A percentile compares a stretch with the other conserved stretches of the same genome.
These are phyloP conservation scores for Drosophila dunni DNA, from an alignment of 1,140 invertebrate species.

Conservation along the genomic window DNA sequence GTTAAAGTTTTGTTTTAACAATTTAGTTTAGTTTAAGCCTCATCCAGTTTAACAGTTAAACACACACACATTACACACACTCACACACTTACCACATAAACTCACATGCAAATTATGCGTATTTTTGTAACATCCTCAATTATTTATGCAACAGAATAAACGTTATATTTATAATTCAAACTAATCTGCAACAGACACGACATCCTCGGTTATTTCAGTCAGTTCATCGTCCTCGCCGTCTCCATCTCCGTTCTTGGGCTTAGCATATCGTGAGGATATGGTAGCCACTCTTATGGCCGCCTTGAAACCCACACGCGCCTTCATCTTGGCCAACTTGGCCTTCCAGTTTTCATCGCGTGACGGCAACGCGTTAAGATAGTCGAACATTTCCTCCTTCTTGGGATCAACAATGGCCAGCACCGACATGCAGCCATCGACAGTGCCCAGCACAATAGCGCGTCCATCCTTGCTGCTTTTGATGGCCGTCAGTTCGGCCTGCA, in stretches of 20 bases:
- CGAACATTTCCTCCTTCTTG: slow-evolving; percentile 87
- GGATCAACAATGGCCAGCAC: slow-evolving; percentile 96
- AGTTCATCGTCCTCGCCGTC: slow-evolving; percentile 70
- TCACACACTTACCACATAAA: slow-evolving; percentile 17
- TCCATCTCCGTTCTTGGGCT: slow-evolving; percentile 51
- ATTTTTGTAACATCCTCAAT: slow-evolving; percentile 68
- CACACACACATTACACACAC: slow-evolving; percentile 12
- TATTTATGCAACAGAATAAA: slow-evolving; percentile 75
- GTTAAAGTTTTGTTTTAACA: slow-evolving; percentile 56
- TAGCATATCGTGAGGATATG: slow-evolving; percentile 76
- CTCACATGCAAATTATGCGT: slow-evolving; percentile 34
- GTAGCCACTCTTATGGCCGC: slow-evolving; percentile 86
- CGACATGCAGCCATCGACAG: slow-evolving; percentile 96
- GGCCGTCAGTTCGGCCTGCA: slow-evolving; percentile 95
- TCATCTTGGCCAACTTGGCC: slow-evolving; percentile 88
- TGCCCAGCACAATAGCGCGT: slow-evolving; percentile 92
- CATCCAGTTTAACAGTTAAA: slow-evolving; percentile 48
- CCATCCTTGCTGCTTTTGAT: slow-evolving; percentile 94
- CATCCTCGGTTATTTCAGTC: slow-evolving; percentile 70
- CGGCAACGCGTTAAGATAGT: slow-evolving; percentile 89
- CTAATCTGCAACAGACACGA: slow-evolving; percentile 64
- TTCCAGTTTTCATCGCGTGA: slow-evolving; percentile 91
- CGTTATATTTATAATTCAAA: slow-evolving; percentile 77
- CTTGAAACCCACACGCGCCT: slow-evolving; percentile 88
- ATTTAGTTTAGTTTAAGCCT: slow-evolving; percentile 71